These are phyloP conservation scores for Pheosia gnoma DNA, from an alignment of 2,888 invertebrate genomes.

Conservation along the genomic window DNA sequence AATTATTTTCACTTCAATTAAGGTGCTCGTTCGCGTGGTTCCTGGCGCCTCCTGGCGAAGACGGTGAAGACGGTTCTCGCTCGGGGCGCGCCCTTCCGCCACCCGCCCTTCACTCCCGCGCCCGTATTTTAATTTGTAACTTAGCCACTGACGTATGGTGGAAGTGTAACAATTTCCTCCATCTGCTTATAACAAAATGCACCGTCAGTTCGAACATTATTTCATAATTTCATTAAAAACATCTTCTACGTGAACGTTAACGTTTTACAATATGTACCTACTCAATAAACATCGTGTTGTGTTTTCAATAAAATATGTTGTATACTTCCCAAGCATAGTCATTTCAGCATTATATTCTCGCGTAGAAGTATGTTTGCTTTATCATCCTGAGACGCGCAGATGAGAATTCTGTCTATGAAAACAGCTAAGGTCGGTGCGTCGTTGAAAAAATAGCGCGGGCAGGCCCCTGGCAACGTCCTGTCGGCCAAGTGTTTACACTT, in stretches of 20 bases:
- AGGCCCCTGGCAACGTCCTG: slow-evolving; percentile 21
- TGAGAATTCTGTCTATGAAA: slow-evolving; percentile 5
- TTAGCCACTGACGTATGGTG: slow-evolving; percentile 26
- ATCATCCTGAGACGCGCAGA: slow-evolving; percentile 12
- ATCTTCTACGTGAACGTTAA: slow-evolving; percentile 2
- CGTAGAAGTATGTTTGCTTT: slow-evolving; percentile 19
- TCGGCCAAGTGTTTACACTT: slow-evolving; percentile 16
- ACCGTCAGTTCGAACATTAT: slow-evolving; percentile 8
- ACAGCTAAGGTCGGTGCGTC: background rate
- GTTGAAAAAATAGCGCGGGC: slow-evolving; percentile 14
- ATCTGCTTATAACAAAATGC: slow-evolving; percentile 20
- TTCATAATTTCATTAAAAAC: background rate
- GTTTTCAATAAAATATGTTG: background rate
- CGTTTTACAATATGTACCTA: background rate
- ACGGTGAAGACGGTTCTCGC: slow-evolving; percentile 1
- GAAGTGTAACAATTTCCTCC: slow-evolving; percentile 23
- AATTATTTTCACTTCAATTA: slow-evolving; percentile 39
- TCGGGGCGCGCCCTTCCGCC: slow-evolving; percentile 7
- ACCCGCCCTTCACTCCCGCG: slow-evolving; percentile 16
- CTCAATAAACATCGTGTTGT: background rate
- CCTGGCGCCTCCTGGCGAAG: slow-evolving; percentile 9
- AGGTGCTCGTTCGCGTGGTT: slow-evolving; percentile 20
- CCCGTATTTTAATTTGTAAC: slow-evolving; percentile 30
- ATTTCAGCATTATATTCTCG: slow-evolving; percentile 14
- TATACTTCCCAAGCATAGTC: background rate